Conservation (phyloP, 1,140 invertebrate genomes). For the Drosophila leontia region DNA sequence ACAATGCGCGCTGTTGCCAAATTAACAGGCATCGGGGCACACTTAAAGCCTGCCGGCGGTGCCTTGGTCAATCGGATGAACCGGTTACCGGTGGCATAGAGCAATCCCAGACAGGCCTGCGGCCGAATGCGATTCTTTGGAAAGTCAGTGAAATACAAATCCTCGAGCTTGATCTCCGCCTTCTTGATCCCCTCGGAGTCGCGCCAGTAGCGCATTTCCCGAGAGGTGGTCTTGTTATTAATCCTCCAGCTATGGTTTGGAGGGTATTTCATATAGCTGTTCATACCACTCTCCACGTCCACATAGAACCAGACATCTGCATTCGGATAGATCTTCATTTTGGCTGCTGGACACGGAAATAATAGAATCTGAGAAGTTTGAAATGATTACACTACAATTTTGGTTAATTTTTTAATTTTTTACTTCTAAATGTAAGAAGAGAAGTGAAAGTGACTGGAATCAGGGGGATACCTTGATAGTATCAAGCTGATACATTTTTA, state of each 20-base stretch:
- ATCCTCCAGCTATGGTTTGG: conserved; percentile 59
- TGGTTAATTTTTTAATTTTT: not conserved
- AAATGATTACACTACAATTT: conserved; percentile 10
- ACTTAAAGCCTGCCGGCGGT: conserved; percentile 62
- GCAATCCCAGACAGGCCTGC: conserved; percentile 67
- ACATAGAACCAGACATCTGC: conserved; percentile 57
- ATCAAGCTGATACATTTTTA: not conserved
- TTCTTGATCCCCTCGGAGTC: conserved; percentile 54
- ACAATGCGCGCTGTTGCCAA: conserved; percentile 42
- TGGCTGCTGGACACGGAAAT: not conserved
- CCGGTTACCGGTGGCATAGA: conserved; percentile 65
- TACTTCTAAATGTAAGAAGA: not conserved
- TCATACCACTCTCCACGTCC: conserved; percentile 52
- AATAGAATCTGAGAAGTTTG: not conserved
- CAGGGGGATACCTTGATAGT: not conserved
- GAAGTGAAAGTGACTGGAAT: not conserved
- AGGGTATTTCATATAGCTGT: conserved; percentile 46
- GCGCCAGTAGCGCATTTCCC: conserved; percentile 62
- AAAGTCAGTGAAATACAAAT: conserved; percentile 58
- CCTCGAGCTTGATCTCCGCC: conserved; percentile 38
- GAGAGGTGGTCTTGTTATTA: conserved; percentile 17
- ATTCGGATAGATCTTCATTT: conserved; percentile 58
- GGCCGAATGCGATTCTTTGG: conserved; percentile 58
- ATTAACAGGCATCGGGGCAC: conserved; percentile 66
- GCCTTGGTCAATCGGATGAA: conserved; percentile 55